Base-by-base conservation (phyloP, 2,888 invertebrate species). In the Pseudococcus jackbeardsleyi region DNA sequence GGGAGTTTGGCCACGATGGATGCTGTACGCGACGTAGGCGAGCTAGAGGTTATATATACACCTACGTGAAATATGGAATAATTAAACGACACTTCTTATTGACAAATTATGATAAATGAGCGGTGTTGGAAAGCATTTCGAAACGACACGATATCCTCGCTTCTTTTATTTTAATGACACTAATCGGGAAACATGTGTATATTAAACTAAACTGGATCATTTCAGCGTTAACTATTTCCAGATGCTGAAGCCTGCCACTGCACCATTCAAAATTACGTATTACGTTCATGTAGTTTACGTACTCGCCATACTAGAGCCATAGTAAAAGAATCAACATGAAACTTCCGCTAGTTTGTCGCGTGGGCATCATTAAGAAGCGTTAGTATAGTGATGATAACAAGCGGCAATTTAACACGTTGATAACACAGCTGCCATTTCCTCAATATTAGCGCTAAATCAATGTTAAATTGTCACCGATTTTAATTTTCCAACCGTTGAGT, bases 261-360 rank as follows among this genome's bases (percentile, higher is more conserved):
- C 15, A 50, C 50, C 50, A 50, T 50, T 50, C 50, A 17, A 50
- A 2, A 33, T 33, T 33, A 33, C 26, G 26, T 33, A 33, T 33
- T 33, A 33, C 26, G 26, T 50, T 17, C 50, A 17, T 50, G 0
- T 15, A 46, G 9, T 12, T 11, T 46, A 33, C 26, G 26, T 33
- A 33, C 26, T 33, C 82, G 19, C 42, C 42, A 42, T 48, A 84
- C 46, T 50, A 6, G 26, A 33, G 26, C 26, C 1, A 50, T 84
- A 48, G 46, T 84, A 33, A 54, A 85, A 85, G 54, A 85, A 85
- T 85, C 54, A 85, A 85, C 84, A 48, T 85, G 84, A 85, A 85
- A 85, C 84, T 85, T 85, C 84, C 84, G 84, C 50, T 54, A 26
- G 48, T 85, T 85, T 84, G 84, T 85, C 84, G 84, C 84, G 84